phyloP scores from a whole-genome alignment of 2,113 vertebrate genomes.

The Sialia sialis region DNA sequence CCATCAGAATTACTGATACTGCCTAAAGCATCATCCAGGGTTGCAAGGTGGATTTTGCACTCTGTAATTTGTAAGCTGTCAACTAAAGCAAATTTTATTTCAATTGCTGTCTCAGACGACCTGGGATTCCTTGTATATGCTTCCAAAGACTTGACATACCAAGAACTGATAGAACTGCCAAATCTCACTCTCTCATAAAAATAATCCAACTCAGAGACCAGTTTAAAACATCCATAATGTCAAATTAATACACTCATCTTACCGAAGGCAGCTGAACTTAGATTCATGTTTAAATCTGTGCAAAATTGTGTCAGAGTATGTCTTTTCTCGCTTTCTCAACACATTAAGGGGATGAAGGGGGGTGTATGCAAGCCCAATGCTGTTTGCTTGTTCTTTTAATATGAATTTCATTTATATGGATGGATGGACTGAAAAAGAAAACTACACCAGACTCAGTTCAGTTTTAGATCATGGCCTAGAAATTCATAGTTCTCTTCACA shows the following conservation, averaged over 20 bases:
- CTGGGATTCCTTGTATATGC: not conserved
- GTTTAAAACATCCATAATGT: not conserved
- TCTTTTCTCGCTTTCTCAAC: not conserved
- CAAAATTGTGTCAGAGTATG: not conserved
- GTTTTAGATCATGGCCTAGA: not conserved
- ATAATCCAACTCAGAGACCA: not conserved
- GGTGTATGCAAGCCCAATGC: fast-evolving
- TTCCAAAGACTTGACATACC: not conserved
- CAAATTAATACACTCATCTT: not conserved
- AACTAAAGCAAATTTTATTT: not conserved
- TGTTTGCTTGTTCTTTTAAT: not conserved
- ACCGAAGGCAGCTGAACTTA: not conserved
- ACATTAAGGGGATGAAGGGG: not conserved
- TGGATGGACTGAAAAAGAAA: not conserved
- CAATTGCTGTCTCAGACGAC: not conserved
- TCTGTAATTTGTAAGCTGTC: not conserved
- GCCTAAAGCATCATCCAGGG: not conserved
- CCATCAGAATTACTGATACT: not conserved
- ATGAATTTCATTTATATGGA: not conserved
- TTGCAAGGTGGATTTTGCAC: not conserved
- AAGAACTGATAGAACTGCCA: not conserved
- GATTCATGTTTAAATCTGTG: not conserved
- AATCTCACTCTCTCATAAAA: not conserved
- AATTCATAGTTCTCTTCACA: not conserved
- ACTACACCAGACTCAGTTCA: not conserved